A percentile compares a stretch with the other conserved stretches of the same genome.
phyloP scores from a whole-genome alignment of 2,888 invertebrate species.

The Drosophila setosimentum region DNA sequence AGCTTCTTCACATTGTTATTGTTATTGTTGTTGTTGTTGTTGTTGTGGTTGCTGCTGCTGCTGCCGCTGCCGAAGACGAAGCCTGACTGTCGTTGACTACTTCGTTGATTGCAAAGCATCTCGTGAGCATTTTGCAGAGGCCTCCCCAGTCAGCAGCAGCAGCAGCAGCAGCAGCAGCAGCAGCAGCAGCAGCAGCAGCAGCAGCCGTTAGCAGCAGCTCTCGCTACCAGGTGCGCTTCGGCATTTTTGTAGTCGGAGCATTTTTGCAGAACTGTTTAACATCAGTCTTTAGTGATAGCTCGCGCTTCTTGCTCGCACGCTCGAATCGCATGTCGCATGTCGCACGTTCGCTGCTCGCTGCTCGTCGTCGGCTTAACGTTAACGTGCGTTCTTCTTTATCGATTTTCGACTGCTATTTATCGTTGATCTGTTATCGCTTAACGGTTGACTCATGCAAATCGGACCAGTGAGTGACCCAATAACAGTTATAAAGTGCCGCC shows the following conservation, averaged over 20 bases:
- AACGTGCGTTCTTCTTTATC: constrained; percentile 33
- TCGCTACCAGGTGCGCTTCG: constrained; percentile 48
- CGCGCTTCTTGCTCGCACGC: constrained; percentile 83
- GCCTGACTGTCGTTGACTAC: constrained; percentile 47
- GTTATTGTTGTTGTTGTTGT: constrained; percentile 43
- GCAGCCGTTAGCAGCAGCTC: constrained; percentile 21
- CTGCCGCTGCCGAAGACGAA: constrained; percentile 59
- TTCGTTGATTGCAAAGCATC: constrained; percentile 70
- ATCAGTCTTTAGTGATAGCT: constrained; percentile 85
- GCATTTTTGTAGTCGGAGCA: constrained; percentile 62
- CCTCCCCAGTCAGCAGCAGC: constrained; percentile 52
- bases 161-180: constrained; percentile 25
- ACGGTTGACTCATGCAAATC: constrained; percentile 25
- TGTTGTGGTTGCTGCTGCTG: constrained; percentile 31
- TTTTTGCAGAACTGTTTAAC: constrained; percentile 84
- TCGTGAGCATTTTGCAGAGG: constrained; percentile 63
- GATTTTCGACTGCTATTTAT: constrained; percentile 19
- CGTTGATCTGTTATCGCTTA: constrained; percentile 24
- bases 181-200: constrained; percentile 23
- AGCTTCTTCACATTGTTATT: constrained; percentile 62
- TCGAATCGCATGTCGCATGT: constrained; percentile 71
- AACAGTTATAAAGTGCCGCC: constrained; percentile 21
- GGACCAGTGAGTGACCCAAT: constrained; percentile 38
- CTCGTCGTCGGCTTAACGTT: constrained; percentile 53
- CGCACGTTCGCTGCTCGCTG: constrained; percentile 38